phyloP scores from a whole-genome alignment of 2,113 vertebrate species.

The Lates calcarifer region DNA sequence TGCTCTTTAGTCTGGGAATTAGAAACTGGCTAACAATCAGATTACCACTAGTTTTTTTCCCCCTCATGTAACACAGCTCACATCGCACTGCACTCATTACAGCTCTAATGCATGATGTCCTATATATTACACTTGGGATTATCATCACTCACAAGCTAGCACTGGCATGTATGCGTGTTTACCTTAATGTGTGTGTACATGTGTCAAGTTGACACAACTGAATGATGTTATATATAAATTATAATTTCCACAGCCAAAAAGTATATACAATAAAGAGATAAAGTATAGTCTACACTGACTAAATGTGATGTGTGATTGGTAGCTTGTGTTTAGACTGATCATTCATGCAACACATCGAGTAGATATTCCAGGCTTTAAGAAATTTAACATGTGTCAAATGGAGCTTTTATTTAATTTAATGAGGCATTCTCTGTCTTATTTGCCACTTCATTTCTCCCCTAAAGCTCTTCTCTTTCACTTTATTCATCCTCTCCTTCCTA shows the following conservation, averaged over 20 bases:
- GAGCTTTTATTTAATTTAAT: slow-evolving; percentile 53
- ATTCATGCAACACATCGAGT: neutral
- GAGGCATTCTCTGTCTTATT: slow-evolving; percentile 35
- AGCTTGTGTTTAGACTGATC: neutral
- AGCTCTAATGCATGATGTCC: slow-evolving; percentile 61
- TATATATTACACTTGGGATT: slow-evolving; percentile 58
- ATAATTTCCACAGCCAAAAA: neutral
- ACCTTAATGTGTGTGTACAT: neutral
- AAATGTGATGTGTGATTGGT: neutral
- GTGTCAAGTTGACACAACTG: neutral
- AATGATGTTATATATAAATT: neutral
- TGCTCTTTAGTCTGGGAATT: slow-evolving; percentile 64
- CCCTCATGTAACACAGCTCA: slow-evolving; percentile 22
- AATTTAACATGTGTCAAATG: slow-evolving; percentile 52
- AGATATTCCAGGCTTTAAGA: slow-evolving; percentile 18
- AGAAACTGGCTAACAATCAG: slow-evolving; percentile 56
- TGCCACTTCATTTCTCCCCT: slow-evolving; percentile 4
- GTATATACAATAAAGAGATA: neutral
- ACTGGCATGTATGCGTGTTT: neutral
- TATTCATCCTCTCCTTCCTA: slow-evolving; percentile 2
- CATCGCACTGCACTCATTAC: slow-evolving; percentile 18
- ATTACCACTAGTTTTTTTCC: slow-evolving; percentile 44
- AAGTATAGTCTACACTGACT: neutral
- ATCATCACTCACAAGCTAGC: slow-evolving; percentile 2
- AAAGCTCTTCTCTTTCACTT: slow-evolving; percentile 2